Conservation (phyloP, 1,140 invertebrate genomes). For the Wiebesia pumilae region DNA sequence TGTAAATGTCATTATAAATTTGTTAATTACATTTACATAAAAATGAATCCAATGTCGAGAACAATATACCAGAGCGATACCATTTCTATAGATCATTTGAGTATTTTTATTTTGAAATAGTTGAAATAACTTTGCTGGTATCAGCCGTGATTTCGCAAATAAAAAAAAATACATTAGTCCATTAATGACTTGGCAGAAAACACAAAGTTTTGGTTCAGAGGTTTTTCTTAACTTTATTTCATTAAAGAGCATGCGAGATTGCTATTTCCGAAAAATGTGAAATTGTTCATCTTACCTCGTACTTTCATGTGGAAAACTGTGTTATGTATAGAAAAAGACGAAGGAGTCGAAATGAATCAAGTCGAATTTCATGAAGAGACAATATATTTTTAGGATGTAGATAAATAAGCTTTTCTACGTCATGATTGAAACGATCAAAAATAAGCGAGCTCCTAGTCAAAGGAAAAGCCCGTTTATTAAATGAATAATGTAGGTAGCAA, state of each 20-base stretch:
- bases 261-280: not conserved
- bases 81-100: too few species aligned
- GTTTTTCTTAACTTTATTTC: too few species aligned
- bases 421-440: not conserved
- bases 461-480: too few species aligned
- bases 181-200: constrained; percentile 7
- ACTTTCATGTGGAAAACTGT: not conserved
- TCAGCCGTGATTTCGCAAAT: not conserved
- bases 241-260: not conserved
- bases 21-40: too few species aligned
- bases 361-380: not conserved
- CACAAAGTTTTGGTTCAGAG: not conserved
- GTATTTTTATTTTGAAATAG: too few species aligned
- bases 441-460: too few species aligned
- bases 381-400: not conserved
- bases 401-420: not conserved
- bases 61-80: too few species aligned
- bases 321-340: not conserved
- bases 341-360: not conserved
- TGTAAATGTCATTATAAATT: too few species aligned
- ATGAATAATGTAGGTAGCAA: not conserved
- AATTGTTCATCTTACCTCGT: not conserved
- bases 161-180: not conserved
- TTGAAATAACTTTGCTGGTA: not conserved
- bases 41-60: too few species aligned